Evolutionary conservation across 2,888 invertebrate species (phyloP).

Genomic region (Catocala nupta): DNA sequence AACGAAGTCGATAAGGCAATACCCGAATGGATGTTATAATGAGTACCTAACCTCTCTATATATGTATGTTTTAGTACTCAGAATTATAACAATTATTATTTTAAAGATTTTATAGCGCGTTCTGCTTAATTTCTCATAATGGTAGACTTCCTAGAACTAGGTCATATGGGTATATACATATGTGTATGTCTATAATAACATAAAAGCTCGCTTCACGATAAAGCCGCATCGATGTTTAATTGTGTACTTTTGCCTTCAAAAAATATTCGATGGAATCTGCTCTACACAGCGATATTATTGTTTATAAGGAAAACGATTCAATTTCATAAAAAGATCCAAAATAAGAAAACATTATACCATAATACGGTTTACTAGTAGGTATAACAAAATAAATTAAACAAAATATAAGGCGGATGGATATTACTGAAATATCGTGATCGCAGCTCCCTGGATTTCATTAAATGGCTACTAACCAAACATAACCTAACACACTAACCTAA

Average conservation of each 20-base stretch:
- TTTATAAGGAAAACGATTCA: background rate
- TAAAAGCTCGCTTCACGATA: background rate
- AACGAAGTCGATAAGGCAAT: too few relatives aligned
- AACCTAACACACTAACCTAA: constrained; percentile 40
- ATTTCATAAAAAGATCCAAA: background rate
- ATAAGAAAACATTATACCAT: background rate
- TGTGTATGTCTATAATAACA: too few relatives aligned
- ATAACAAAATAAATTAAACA: constrained; percentile 20
- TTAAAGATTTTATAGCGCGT: too few relatives aligned
- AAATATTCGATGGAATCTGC: too few relatives aligned
- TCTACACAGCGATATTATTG: too few relatives aligned
- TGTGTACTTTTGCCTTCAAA: background rate
- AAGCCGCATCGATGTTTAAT: background rate
- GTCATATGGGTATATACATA: too few relatives aligned
- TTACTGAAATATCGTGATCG: constrained; percentile 29
- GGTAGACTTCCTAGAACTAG: too few relatives aligned
- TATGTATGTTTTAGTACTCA: too few relatives aligned
- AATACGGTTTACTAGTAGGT: background rate
- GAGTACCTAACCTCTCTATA: too few relatives aligned
- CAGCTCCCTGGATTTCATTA: constrained; percentile 35
- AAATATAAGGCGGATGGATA: constrained; percentile 22
- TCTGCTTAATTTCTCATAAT: too few relatives aligned
- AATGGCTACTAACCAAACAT: constrained; percentile 42
- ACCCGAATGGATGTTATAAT: too few relatives aligned
- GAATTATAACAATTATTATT: too few relatives aligned